These are phyloP conservation scores for Diacarnus erythraeanus DNA, from an alignment of 37 sponge, comb jelly and placozoan genomes.

Conservation along the genomic window DNA sequence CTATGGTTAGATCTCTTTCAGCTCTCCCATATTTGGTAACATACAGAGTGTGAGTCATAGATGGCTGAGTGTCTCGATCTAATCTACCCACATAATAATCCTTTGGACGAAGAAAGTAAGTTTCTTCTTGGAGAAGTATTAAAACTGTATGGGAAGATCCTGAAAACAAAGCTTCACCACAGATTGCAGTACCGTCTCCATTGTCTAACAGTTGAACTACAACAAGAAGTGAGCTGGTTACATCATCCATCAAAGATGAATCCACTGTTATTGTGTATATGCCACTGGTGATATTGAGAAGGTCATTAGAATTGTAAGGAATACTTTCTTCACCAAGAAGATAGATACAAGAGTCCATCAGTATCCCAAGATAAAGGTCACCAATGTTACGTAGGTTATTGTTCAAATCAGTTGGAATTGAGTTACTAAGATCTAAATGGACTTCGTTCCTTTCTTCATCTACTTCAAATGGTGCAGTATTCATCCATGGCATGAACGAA, in stretches of 20 bases:
- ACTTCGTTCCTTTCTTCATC: not conserved
- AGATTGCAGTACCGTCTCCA: not conserved
- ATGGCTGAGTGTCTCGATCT: not conserved
- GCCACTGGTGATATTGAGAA: not conserved
- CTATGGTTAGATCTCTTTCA: not conserved
- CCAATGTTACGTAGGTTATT: constrained; percentile 14
- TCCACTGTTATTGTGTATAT: not conserved
- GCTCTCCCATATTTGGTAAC: constrained; percentile 26
- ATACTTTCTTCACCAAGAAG: constrained; percentile 11
- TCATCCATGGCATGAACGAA: constrained; percentile 19
- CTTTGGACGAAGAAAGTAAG: constrained; percentile 24
- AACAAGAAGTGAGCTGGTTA: not conserved
- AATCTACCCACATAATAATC: constrained; percentile 20
- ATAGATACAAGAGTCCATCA: constrained; percentile 6
- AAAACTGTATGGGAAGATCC: not conserved
- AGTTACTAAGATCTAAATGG: constrained; percentile 37
- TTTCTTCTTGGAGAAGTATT: constrained; percentile 24
- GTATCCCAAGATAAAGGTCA: not conserved
- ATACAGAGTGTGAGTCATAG: not conserved
- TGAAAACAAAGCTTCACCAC: not conserved
- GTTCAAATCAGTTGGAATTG: constrained; percentile 6
- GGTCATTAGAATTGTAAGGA: constrained; percentile 6
- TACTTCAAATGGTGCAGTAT: constrained; percentile 39
- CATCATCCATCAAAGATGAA: not conserved
- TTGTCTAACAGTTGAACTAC: not conserved